Base-by-base conservation (phyloP, 2,797 vertebrate genomes). In the Lacerta viridis region DNA sequence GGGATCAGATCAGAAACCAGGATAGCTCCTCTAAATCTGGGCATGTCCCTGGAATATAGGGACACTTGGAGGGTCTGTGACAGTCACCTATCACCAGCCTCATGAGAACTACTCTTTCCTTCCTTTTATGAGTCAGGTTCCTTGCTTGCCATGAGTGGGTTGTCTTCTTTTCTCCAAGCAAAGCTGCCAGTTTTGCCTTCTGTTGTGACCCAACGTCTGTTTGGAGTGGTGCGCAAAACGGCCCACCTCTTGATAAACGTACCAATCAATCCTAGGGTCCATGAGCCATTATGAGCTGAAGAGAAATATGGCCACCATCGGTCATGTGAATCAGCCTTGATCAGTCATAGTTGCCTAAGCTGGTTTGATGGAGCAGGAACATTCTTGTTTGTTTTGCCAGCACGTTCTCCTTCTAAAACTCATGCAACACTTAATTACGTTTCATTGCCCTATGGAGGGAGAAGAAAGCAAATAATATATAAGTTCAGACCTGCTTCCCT, bases 391-490 rank as follows among this genome's bases (percentile, higher is more conserved):
- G 71, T 77, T 77, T 77, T 46, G 4, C 41, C 13, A 46, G 41
- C 9, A 13, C 6, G n/a, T 78, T n/a, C 27, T 50, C 5, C 43
- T 74, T 74, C 69, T 74, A 17, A 72, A 72, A 72, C 33, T 36
- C 33, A 7, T 36, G n/a, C 36, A 36, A 74, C 39, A 74, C 78
- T 59, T 33, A 80, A 80, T 36, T 36, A 8, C 7, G 15, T 55
- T 55, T 33, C 33, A 18, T 59, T 20, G 46, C 20, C 59, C 20
- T 50, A 80, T 79, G 50, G 25, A 55, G 75, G 80, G 59, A 92
- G 75, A 78, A 83, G 87, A 20, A 84, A 43, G 55, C 84, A 25
- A 11, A 88, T 89, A 72, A 3, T 55, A 15, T 50, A 79, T 46
- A 79, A n/a, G 27, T 74, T 72, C 55, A 80, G 41, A 41, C 55